Conservation (phyloP, 2,888 invertebrate genomes). For the Watsonalla cultraria region DNA sequence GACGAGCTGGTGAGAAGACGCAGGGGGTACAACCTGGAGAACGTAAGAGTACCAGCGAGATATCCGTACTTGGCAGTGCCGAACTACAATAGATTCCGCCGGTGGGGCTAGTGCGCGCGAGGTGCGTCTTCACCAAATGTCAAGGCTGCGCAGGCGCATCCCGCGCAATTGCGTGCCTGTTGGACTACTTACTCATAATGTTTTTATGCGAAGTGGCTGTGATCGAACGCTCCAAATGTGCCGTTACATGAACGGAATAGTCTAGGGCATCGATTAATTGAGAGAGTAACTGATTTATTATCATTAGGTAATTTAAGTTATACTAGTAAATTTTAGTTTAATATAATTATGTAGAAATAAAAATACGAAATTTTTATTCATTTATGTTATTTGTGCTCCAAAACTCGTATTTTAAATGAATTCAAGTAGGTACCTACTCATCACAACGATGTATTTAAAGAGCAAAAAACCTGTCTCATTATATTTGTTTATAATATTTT, state of each 20-base stretch:
- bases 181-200: conserved; percentile 43
- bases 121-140: conserved; percentile 51
- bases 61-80: conserved; percentile 70
- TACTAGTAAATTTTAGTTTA: not conserved
- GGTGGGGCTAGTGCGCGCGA: conserved; percentile 65
- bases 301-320: not conserved
- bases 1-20: conserved; percentile 54
- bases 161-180: conserved; percentile 27
- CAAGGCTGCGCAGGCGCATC: conserved; percentile 59
- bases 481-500: no score
- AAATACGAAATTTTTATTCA: conserved; percentile 2
- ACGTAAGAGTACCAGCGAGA: conserved; percentile 69
- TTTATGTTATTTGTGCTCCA: not conserved
- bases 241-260: conserved; percentile 44
- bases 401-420: not conserved
- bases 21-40: conserved; percentile 72
- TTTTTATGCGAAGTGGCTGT: conserved; percentile 65
- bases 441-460: no score
- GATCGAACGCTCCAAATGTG: conserved; percentile 57
- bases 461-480: no score
- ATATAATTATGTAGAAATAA: not conserved
- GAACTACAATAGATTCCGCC: conserved; percentile 63
- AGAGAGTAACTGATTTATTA: conserved; percentile 23
- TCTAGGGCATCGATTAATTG: conserved; percentile 51
- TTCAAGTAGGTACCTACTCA: no score